Percentiles rank a stretch among this genome's conserved stretches.
phyloP scores from a whole-genome alignment of 1,140 invertebrate genomes.

The Brachionus paranguensis region DNA sequence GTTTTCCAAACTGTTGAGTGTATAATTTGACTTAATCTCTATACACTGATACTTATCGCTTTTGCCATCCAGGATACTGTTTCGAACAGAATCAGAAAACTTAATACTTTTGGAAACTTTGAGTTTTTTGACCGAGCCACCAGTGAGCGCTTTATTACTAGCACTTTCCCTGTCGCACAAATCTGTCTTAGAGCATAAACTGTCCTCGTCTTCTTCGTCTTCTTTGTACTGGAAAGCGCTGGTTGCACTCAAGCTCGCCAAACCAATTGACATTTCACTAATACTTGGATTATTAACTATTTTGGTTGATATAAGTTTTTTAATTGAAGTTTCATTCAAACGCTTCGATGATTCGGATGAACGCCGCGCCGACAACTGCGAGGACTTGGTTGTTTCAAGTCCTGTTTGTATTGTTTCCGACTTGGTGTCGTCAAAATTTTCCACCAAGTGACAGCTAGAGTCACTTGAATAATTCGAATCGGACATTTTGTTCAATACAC shows the following conservation, averaged over 20 bases:
- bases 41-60: neutral
- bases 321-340: slow-evolving; percentile 12
- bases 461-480: neutral
- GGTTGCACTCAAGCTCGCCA: neutral
- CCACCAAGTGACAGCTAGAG: neutral
- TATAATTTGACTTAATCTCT: slow-evolving; percentile 36
- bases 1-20: slow-evolving; percentile 2
- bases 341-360: neutral
- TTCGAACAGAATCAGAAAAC: neutral
- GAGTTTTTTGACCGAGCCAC: neutral
- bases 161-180: slow-evolving; percentile 10
- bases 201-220: neutral
- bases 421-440: slow-evolving; percentile 12
- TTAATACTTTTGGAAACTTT: slow-evolving; percentile 12
- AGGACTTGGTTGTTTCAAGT: neutral
- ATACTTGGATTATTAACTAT: slow-evolving; percentile 18
- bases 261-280: slow-evolving; percentile 22
- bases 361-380: neutral
- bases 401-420: neutral
- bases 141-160: neutral
- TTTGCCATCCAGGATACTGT: neutral
- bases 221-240: slow-evolving; percentile 17
- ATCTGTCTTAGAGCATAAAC: neutral
- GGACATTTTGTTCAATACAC: neutral
- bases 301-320: neutral